phyloP scores from a whole-genome alignment of 2,113 vertebrate species.

The Cephalopterus ornatus region DNA sequence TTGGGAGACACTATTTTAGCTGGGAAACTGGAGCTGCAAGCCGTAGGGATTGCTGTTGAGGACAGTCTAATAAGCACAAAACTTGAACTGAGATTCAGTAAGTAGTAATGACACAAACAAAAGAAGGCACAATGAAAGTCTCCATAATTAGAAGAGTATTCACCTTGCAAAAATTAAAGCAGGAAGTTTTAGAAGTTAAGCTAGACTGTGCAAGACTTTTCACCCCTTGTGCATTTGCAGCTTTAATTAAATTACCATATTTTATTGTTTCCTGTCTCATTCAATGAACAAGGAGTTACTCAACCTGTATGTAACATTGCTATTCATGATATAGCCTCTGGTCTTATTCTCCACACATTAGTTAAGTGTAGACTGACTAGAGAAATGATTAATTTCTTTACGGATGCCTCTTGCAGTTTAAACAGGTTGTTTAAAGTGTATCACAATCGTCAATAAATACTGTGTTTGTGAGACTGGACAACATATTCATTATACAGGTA shows the following conservation, averaged over 20 bases:
- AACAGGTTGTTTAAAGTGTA: neutral
- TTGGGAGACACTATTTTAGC: neutral
- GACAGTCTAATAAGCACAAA: neutral
- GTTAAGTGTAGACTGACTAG: neutral
- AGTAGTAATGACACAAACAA: neutral
- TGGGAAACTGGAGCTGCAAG: neutral
- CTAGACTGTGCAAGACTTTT: neutral
- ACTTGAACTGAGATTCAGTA: neutral
- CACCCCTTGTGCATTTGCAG: neutral
- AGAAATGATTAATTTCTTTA: neutral
- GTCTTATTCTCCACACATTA: neutral
- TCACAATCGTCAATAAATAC: neutral
- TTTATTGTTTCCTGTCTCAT: slow-evolving; percentile 20
- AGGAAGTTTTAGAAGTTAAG: neutral
- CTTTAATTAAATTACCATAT: slow-evolving; percentile 23
- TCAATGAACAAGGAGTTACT: neutral
- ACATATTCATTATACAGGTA: neutral
- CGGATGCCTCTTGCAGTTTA: neutral
- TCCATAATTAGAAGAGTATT: neutral
- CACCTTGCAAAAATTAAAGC: neutral
- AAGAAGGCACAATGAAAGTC: neutral
- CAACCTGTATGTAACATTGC: neutral
- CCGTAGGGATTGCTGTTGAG: neutral
- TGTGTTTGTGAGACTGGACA: neutral
- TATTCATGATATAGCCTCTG: neutral